phyloP scores from a whole-genome alignment of 2,113 vertebrate species.

The Datnioides undecimradiatus region DNA sequence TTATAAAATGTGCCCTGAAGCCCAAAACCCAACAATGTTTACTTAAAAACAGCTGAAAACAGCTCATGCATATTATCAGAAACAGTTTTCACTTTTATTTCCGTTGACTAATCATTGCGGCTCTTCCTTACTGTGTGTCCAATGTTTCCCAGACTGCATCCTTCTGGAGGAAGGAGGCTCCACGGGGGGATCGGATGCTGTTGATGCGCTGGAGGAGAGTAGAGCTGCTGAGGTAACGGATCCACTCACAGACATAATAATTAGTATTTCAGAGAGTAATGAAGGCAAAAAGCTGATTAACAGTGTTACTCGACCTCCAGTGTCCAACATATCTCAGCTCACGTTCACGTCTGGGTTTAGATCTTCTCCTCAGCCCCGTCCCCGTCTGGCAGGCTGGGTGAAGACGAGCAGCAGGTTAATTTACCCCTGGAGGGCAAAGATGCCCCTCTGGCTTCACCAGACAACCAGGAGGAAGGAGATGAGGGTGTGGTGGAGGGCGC shows the following conservation, averaged over 20 bases:
- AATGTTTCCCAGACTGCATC: conserved; percentile 51
- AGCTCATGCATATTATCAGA: no score
- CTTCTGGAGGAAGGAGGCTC: conserved; percentile 58
- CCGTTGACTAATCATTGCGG: no score
- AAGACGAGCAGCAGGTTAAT: conserved; percentile 45
- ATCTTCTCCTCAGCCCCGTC: conserved; percentile 27
- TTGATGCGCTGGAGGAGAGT: conserved; percentile 64
- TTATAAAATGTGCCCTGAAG: no score
- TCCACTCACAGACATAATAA: not conserved
- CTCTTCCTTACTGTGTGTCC: not conserved
- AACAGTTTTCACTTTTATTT: no score
- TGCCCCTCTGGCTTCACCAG: conserved; percentile 14
- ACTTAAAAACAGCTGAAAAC: no score
- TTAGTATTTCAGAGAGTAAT: no score
- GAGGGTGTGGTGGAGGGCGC: conserved; percentile 64
- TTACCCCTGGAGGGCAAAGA: conserved; percentile 49
- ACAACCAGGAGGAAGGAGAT: conserved; percentile 68
- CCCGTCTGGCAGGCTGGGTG: conserved; percentile 27
- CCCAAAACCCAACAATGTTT: no score
- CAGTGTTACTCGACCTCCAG: not conserved
- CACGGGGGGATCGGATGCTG: conserved; percentile 29
- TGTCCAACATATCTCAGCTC: not conserved
- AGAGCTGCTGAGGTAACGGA: conserved; percentile 64
- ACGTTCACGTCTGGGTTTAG: no score
- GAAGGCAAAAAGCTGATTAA: not conserved